Evolutionary conservation across 2,888 invertebrate species (phyloP).

Genomic region (Oxytorus armatus): DNA sequence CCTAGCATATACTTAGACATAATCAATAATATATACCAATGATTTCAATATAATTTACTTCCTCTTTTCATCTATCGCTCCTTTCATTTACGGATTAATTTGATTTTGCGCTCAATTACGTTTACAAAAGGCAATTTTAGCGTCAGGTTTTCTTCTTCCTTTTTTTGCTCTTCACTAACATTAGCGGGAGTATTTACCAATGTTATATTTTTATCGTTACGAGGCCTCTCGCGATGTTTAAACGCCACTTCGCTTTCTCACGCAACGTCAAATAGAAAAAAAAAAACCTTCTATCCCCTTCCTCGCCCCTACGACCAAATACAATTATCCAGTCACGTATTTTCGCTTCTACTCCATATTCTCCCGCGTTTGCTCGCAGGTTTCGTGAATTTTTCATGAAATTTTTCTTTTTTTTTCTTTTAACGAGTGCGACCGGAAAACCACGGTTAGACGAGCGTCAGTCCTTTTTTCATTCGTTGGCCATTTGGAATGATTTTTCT

Average conservation of each 20-base stretch:
- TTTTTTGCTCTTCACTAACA: too few species aligned
- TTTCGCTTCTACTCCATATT: conserved; percentile 13
- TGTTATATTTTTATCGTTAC: conserved; percentile 13
- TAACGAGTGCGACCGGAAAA: background rate
- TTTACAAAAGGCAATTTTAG: conserved; percentile 82
- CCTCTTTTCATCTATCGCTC: conserved; percentile 58
- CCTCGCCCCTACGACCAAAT: conserved; percentile 22
- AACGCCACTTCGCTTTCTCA: conserved; percentile 55
- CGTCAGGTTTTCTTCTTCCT: conserved; percentile 66
- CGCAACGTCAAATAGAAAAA: conserved; percentile 44
- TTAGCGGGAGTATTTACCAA: conserved; percentile 51
- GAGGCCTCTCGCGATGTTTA: conserved; percentile 38
- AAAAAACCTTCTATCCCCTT: too few species aligned
- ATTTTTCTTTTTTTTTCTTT: too few species aligned
- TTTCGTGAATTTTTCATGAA: conserved; percentile 58
- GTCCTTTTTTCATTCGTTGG: conserved; percentile 26
- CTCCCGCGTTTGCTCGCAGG: conserved; percentile 15
- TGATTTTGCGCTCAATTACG: conserved; percentile 84
- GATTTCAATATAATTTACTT: conserved; percentile 72
- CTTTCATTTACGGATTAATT: conserved; percentile 79
- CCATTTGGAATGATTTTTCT: background rate
- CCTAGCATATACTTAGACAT: conserved; percentile 63
- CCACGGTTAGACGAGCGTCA: background rate
- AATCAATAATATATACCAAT: conserved; percentile 74
- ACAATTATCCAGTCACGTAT: conserved; percentile 61